Percentiles rank a stretch among this genome's conserved stretches.
Evolutionary conservation across 1,140 invertebrate genomes (phyloP).

Genomic region (Daktulosphaira vitifoliae): DNA sequence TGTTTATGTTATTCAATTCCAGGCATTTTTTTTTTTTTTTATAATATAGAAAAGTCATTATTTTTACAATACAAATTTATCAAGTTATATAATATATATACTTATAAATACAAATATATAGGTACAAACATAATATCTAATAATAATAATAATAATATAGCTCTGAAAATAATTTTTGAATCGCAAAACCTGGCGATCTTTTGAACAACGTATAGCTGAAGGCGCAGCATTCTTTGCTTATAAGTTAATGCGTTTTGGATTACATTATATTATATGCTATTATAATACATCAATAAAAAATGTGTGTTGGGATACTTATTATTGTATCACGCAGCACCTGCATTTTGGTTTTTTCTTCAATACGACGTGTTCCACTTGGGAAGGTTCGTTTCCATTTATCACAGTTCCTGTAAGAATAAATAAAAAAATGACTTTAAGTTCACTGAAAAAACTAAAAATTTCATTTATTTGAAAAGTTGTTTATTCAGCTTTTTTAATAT

Average conservation of each 20-base stretch:
- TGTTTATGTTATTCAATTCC: slow-evolving; percentile 11
- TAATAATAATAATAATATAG: slow-evolving; percentile 31
- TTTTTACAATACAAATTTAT: slow-evolving; percentile 32
- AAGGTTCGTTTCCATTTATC: slow-evolving; percentile 50
- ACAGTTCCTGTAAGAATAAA: slow-evolving; percentile 45
- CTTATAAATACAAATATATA: slow-evolving; percentile 34
- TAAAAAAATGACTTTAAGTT: no score
- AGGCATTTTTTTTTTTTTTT: background rate
- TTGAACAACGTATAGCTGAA: slow-evolving; percentile 11
- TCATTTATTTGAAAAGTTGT: no score
- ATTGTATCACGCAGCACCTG: slow-evolving; percentile 81
- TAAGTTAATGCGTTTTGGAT: slow-evolving; percentile 31
- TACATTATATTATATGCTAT: background rate
- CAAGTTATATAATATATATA: slow-evolving; percentile 31
- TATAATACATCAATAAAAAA: slow-evolving; percentile 13
- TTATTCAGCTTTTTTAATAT: no score
- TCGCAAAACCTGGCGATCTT: background rate
- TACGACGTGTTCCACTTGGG: slow-evolving; percentile 72
- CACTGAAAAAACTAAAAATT: no score
- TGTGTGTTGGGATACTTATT: slow-evolving; percentile 40
- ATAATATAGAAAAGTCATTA: slow-evolving; percentile 24
- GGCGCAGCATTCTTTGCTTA: slow-evolving; percentile 13
- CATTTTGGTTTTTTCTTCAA: slow-evolving; percentile 85
- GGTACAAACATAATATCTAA: slow-evolving; percentile 30
- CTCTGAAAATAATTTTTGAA: slow-evolving; percentile 30